Base-by-base conservation (phyloP, 2,113 vertebrate genomes). In the Tenrec ecaudatus region DNA sequence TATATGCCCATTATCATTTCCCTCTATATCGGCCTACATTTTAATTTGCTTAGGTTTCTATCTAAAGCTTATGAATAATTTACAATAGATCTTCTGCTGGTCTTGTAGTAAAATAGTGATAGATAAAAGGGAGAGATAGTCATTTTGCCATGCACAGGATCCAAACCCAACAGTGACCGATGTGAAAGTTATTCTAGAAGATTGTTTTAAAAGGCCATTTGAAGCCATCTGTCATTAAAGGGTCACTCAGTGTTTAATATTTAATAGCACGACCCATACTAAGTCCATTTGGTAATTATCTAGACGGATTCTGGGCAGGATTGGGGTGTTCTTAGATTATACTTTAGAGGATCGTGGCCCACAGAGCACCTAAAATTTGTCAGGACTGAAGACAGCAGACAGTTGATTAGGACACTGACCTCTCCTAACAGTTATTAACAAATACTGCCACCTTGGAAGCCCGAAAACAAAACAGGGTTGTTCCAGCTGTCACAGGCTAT, bases 31-130 rank as follows among this genome's bases (percentile, higher is more conserved):
- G 83, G 93, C 96, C 95, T 96, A 90, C 95, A 97, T 97, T 95
- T 97, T 97, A 97, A 97, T 97, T 97, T 97, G 90, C 82, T 96
- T 96, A 94, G 69, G 68, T 96, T 95, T 91, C 94, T 95, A 97
- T 92, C 77, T 89, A 95, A 0, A 15, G 89, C 78, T 97, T 97
- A 96, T 96, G 97, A 97, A 93, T 76, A 94, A 97, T 97, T 97
- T 96, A 97, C 97, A 97, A 97, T 95, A 93, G 23, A 93, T 81
- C 77, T 94, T 96, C 85, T 64, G 27, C 80, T 96, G 88, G 96
- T 71, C 96, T 86, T 75, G 95, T 47, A 94, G 95, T 91, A 97
- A 97, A 94, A 93, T 95, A 84, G 88, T 95, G 84, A 93, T 90
- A 95, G 92, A 91, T 93, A 87, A 78, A 79, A 89, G 68, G 79